Conservation (phyloP, 2,797 vertebrate species). For the Scyliorhinus canicula region DNA sequence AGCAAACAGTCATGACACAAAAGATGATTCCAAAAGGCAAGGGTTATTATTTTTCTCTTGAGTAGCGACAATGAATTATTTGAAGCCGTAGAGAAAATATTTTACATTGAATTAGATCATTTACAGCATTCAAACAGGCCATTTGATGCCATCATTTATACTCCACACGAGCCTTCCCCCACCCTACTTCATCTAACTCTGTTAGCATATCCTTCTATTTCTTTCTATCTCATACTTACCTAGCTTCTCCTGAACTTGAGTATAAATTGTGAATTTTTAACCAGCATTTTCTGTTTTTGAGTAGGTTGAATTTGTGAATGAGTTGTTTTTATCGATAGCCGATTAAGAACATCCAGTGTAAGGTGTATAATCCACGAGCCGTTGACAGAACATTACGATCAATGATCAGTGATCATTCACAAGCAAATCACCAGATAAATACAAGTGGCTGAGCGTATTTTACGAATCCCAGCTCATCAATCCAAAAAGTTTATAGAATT, state of each 20-base stretch:
- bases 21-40: not conserved
- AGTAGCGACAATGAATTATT: not conserved
- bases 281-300: not conserved
- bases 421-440: not conserved
- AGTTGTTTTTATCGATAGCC: not conserved
- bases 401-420: not conserved
- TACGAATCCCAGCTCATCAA: not conserved
- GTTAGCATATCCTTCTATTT: not conserved
- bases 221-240: not conserved
- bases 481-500: not conserved
- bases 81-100: not conserved
- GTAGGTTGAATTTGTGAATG: not conserved
- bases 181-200: not conserved
- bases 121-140: not conserved
- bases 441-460: not conserved
- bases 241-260: not conserved
- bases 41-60: not conserved
- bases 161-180: not conserved
- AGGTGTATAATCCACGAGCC: not conserved
- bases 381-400: not conserved
- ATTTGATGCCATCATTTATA: not conserved
- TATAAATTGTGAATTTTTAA: not conserved
- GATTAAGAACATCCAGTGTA: not conserved
- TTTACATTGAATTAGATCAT: not conserved
- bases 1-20: not conserved